Evolutionary conservation across 2,797 vertebrate species (phyloP), one percentile per base, ranked within the genome.

Genomic region (Allobates femoralis): DNA sequence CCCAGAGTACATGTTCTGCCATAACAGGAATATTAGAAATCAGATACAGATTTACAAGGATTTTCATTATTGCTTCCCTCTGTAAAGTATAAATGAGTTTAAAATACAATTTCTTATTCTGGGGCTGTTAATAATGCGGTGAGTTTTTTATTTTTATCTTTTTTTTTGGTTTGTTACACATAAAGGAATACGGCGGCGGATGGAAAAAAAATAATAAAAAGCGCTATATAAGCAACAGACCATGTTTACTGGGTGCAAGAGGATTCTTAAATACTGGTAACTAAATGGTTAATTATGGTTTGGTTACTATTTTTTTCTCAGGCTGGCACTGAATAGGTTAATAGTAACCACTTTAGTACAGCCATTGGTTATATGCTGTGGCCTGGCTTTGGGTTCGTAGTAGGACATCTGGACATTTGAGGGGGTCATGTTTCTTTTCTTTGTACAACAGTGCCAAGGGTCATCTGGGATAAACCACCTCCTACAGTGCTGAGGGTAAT

Each of bases 41-140:
- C 87, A 46, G 74, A 82, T 51, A 56, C 56, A 89, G 87, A 88
- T 83, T 89, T 90, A 89, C 88, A 91, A 89, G 83, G 88, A 85
- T 89, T 89, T 88, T 89, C 91, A 89, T 88, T 83, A 90, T 89
- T 75, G 88, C 89, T 90, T 62, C 60, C 89, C 90, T 71, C 80
- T n/a, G 91, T 90, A 90, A 90, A 28, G 83, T 87, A 88, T 85
- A 83, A 83, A 83, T 83, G 69, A 83, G 81, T 53, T 71, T 82
- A 82, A 82, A 71, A 71, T 82, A 82, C 80, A 82, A 82, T 82
- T 82, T 82, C 66, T 82, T 82, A 71, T 82, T 82, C 80, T 53
- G 30, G 28, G 50, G 64, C 46, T 82, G 67, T 82, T 82, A 82
- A 82, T 71, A 82, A 82, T 71, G 62, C 26, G 60, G 37, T 79